These are phyloP conservation scores for Chauna torquata DNA, from an alignment of 2,113 vertebrate species.

Conservation along the genomic window DNA sequence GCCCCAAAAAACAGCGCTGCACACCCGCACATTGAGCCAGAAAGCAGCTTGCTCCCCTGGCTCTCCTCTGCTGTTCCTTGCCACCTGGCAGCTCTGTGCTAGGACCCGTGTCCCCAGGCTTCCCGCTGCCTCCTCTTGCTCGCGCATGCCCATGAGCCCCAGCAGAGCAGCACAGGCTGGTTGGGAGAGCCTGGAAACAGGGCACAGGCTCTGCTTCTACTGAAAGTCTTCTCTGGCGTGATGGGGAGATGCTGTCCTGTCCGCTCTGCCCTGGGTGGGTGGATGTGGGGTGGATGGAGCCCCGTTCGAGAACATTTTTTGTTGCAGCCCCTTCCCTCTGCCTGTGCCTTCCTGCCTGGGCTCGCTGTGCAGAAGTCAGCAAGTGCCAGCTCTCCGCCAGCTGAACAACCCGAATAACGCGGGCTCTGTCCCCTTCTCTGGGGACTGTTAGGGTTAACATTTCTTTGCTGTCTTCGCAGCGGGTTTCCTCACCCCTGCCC, in stretches of 20 bases:
- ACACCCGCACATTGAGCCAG: neutral
- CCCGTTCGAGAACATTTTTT: neutral
- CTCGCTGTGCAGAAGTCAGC: neutral
- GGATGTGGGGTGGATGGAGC: neutral
- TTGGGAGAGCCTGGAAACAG: neutral
- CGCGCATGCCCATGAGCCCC: fast-evolving
- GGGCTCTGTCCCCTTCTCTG: neutral
- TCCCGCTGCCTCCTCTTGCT: fast-evolving
- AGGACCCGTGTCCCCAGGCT: neutral
- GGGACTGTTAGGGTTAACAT: fast-evolving
- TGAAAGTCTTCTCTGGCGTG: neutral
- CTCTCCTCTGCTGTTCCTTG: neutral
- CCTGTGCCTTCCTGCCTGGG: fast-evolving
- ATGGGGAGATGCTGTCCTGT: neutral
- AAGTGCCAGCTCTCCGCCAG: neutral
- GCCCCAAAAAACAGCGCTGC: neutral
- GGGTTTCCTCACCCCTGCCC: neutral
- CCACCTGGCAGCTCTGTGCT: neutral
- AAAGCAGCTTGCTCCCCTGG: fast-evolving
- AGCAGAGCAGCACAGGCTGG: fast-evolving
- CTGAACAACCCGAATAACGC: fast-evolving
- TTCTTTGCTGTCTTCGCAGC: neutral
- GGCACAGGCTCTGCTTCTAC: neutral
- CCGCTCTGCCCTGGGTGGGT: fast-evolving
- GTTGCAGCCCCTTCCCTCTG: neutral